phyloP scores from a whole-genome alignment of 2,888 invertebrate genomes.

The Lepidocyrtinus sp. region DNA sequence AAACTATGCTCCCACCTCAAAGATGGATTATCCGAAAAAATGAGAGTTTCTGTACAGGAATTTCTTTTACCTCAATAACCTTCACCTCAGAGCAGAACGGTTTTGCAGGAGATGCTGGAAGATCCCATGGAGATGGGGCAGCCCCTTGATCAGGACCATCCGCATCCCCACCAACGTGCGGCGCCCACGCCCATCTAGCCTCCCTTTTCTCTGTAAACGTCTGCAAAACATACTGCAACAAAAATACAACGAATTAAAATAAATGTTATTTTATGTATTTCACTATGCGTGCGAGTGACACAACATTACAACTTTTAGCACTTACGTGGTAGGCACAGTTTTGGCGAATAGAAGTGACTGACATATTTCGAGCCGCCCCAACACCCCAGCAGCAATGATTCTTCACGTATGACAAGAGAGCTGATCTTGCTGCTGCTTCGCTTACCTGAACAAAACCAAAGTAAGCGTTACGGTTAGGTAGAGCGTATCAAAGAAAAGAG shows the following conservation, averaged over 20 bases:
- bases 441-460: no score
- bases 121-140: constrained; percentile 74
- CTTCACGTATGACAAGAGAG: constrained; percentile 73
- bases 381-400: constrained; percentile 75
- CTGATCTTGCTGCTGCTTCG: constrained; percentile 72
- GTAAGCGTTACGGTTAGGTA: no score
- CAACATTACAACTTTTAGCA: constrained; percentile 29
- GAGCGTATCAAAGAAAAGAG: no score
- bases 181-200: constrained; percentile 75
- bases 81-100: constrained; percentile 73
- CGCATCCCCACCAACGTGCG: constrained; percentile 73
- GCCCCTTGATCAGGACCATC: constrained; percentile 72
- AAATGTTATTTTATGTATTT: background rate
- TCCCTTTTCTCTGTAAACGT: constrained; percentile 75
- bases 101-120: constrained; percentile 72
- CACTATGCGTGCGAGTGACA: no score
- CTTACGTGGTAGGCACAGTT: constrained; percentile 75
- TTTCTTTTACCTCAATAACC: constrained; percentile 70
- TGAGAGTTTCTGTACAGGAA: no score
- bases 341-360: constrained; percentile 73
- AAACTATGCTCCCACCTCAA: no score
- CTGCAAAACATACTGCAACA: constrained; percentile 74
- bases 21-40: no score
- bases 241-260: background rate
- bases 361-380: constrained; percentile 73